These are phyloP conservation scores for Amblyraja radiata DNA, from an alignment of 2,797 vertebrate genomes.

Conservation along the genomic window DNA sequence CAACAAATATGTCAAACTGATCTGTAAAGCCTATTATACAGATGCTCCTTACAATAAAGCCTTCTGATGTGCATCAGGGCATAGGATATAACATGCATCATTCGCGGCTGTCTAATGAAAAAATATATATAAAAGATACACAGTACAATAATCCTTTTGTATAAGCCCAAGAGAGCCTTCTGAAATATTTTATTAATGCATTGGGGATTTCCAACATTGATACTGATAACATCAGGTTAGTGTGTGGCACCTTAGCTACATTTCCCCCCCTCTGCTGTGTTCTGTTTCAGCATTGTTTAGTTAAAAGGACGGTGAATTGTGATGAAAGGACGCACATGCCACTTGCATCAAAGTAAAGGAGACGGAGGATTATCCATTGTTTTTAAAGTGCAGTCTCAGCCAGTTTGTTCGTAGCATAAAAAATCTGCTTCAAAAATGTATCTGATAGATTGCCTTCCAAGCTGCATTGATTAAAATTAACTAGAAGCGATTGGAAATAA, in stretches of 20 bases:
- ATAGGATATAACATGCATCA: neutral
- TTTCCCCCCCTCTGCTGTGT: neutral
- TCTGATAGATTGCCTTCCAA: neutral
- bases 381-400: neutral
- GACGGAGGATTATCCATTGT: neutral
- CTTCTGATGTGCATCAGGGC: neutral
- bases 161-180: neutral
- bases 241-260: neutral
- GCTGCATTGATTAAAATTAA: conserved; percentile 1
- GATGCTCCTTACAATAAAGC: neutral
- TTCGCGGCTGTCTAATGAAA: neutral
- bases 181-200: conserved; percentile 25
- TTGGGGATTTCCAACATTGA: neutral
- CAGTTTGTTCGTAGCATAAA: neutral
- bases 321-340: neutral
- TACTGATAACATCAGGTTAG: neutral
- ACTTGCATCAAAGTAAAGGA: neutral
- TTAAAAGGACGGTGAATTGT: neutral
- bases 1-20: neutral
- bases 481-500: neutral
- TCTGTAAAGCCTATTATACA: neutral
- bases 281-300: neutral
- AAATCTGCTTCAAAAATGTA: neutral
- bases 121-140: neutral
- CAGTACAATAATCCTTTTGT: neutral